Evolutionary conservation across 2,113 vertebrate species (phyloP).

Genomic region (Pseudopipra pipra): DNA sequence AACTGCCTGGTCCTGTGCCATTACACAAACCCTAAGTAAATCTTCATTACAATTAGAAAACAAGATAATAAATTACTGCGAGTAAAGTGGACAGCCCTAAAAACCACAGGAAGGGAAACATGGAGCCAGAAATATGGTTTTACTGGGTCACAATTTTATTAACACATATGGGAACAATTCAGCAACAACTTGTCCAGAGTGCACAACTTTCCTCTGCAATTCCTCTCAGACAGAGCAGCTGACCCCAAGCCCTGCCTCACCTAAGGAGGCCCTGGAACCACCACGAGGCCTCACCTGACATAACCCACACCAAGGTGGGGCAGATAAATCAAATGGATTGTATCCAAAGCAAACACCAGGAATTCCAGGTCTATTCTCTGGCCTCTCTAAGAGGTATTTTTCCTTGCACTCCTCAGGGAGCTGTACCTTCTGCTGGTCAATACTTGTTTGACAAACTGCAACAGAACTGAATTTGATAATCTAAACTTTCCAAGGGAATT

Average conservation of each 20-base stretch:
- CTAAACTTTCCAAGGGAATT: not conserved
- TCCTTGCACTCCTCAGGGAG: not conserved
- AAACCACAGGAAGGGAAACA: not conserved
- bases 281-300: not conserved
- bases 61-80: not conserved
- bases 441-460: not conserved
- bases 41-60: not conserved
- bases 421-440: not conserved
- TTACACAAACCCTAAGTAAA: not conserved
- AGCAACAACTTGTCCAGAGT: not conserved
- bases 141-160: slow-evolving; percentile 5
- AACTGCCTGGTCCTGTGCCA: not conserved
- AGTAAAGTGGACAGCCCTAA: not conserved
- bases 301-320: accelerated
- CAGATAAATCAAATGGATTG: not conserved
- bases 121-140: not conserved
- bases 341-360: not conserved
- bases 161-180: not conserved
- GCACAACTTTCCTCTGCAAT: accelerated
- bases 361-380: not conserved
- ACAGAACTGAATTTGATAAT: not conserved
- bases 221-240: not conserved
- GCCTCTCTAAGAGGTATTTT: not conserved
- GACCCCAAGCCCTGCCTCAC: not conserved
- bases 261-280: not conserved